Conservation (phyloP, 2,113 vertebrate species). For the Calonectris borealis region DNA sequence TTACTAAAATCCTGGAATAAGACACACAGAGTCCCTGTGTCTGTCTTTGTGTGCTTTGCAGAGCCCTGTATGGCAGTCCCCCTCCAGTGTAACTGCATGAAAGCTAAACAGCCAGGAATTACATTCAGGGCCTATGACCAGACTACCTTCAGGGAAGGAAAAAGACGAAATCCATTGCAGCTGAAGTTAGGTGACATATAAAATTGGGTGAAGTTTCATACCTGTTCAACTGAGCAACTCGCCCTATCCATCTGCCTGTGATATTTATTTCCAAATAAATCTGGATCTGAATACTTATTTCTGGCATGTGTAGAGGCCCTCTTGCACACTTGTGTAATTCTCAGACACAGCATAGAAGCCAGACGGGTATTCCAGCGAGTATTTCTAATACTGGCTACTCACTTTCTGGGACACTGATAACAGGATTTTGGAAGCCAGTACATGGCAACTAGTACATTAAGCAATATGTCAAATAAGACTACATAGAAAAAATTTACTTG, state of each 20-base stretch:
- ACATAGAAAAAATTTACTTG: neutral
- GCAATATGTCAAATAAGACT: neutral
- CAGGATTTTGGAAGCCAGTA: neutral
- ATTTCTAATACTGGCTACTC: neutral
- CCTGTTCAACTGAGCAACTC: neutral
- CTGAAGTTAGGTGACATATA: neutral
- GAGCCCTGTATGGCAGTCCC: neutral
- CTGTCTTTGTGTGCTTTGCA: neutral
- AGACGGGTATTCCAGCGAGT: neutral
- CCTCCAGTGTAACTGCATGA: neutral
- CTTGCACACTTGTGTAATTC: neutral
- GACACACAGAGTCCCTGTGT: neutral
- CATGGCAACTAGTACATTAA: neutral
- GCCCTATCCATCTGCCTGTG: neutral
- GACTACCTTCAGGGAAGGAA: neutral
- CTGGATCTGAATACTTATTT: neutral
- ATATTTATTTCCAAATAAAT: neutral
- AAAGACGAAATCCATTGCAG: neutral
- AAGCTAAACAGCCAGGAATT: neutral
- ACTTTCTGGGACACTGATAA: neutral
- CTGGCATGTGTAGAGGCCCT: neutral
- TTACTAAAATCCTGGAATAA: neutral
- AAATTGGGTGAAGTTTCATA: neutral
- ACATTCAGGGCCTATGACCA: neutral
- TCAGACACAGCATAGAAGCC: neutral